These are phyloP conservation scores for Drosophila emarginata DNA, from an alignment of 2,888 invertebrate species.

Conservation along the genomic window DNA sequence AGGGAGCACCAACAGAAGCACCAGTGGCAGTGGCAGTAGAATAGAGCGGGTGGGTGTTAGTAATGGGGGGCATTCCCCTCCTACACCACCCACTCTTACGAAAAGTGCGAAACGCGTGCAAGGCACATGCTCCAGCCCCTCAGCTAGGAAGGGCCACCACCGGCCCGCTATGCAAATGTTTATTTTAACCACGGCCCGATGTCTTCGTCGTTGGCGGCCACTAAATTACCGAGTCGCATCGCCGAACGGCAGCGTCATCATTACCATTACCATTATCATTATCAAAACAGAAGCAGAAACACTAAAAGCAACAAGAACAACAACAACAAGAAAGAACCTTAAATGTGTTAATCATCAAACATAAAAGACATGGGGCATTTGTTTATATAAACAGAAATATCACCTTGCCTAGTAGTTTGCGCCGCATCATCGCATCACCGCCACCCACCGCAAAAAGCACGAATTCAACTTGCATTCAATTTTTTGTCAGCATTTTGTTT, in stretches of 20 bases:
- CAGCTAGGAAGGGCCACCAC: neutral
- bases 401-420: constrained; percentile 1
- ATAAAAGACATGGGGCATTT: constrained; percentile 23
- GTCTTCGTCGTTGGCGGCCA: constrained; percentile 47
- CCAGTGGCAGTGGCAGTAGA: neutral
- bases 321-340: constrained; percentile 32
- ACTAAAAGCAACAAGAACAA: constrained; percentile 19
- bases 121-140: constrained; percentile 11
- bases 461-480: constrained; percentile 62
- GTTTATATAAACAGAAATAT: constrained; percentile 7
- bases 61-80: neutral
- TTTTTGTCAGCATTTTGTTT: constrained; percentile 64
- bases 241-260: constrained; percentile 42
- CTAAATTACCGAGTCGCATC: constrained; percentile 59
- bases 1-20: constrained; percentile 16
- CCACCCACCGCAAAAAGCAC: constrained; percentile 28
- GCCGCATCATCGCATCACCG: constrained; percentile 18
- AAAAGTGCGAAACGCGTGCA: constrained; percentile 52
- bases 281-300: constrained; percentile 1
- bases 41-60: neutral
- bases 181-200: constrained; percentile 52
- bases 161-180: constrained; percentile 54
- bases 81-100: constrained; percentile 13
- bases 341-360: constrained; percentile 67
- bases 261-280: constrained; percentile 36